Percentiles rank a stretch among this genome's conserved stretches.
Conservation (phyloP, 2,113 vertebrate species). For the Syngnathus floridae region DNA sequence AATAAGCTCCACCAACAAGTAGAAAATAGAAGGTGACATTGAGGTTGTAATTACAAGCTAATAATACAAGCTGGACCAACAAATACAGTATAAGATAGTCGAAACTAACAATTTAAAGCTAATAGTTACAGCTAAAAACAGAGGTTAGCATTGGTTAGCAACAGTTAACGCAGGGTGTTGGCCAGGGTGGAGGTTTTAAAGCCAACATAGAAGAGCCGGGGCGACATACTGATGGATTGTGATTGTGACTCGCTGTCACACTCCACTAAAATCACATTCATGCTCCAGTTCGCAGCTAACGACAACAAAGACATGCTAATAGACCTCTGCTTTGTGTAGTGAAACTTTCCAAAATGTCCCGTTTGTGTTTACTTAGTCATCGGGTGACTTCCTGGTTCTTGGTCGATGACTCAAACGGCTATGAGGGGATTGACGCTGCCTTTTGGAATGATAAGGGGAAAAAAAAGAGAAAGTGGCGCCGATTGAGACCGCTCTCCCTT, state of each 20-base stretch:
- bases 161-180: too few relatives aligned
- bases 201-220: neutral
- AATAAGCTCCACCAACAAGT: neutral
- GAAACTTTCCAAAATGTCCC: neutral
- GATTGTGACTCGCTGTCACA: neutral
- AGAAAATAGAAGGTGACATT: neutral
- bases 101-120: too few relatives aligned
- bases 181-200: too few relatives aligned
- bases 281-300: neutral
- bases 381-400: neutral
- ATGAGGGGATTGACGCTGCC: neutral
- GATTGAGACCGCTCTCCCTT: neutral
- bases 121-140: too few relatives aligned
- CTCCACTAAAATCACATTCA: neutral
- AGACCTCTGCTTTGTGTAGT: neutral
- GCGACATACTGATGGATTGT: neutral
- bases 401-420: neutral
- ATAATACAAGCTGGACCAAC: neutral
- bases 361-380: neutral
- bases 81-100: neutral
- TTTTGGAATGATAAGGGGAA: neutral
- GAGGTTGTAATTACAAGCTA: neutral
- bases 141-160: too few relatives aligned
- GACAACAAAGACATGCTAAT: neutral
- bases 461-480: neutral